These are phyloP conservation scores for Hipposideros larvatus DNA, from an alignment of 2,797 vertebrate species.

Conservation along the genomic window DNA sequence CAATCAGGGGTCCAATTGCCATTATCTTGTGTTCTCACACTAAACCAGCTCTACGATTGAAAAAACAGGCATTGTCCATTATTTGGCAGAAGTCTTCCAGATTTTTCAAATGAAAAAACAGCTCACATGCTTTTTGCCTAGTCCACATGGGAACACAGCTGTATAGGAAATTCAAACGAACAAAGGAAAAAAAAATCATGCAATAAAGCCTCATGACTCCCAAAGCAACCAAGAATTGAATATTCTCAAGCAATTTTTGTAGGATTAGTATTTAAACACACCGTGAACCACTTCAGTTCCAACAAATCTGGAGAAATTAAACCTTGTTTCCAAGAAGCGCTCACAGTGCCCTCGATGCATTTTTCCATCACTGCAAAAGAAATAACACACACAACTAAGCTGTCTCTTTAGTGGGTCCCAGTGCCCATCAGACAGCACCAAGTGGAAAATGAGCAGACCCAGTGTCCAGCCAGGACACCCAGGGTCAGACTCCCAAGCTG, in stretches of 20 bases:
- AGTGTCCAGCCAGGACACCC: background rate
- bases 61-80: constrained; percentile 53
- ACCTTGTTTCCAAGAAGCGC: constrained; percentile 66
- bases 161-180: constrained; percentile 74
- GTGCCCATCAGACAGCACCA: background rate
- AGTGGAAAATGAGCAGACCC: background rate
- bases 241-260: constrained; percentile 67
- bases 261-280: constrained; percentile 63
- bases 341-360: constrained; percentile 39
- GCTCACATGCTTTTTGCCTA: constrained; percentile 61
- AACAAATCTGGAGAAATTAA: constrained; percentile 72
- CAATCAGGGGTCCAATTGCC: background rate
- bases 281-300: constrained; percentile 59
- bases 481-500: background rate
- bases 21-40: constrained; percentile 60
- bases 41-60: constrained; percentile 20
- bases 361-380: constrained; percentile 56
- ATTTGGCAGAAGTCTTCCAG: constrained; percentile 62
- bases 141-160: constrained; percentile 73
- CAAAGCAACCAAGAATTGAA: constrained; percentile 69
- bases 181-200: constrained; percentile 55
- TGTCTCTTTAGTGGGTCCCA: background rate
- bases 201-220: constrained; percentile 61
- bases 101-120: constrained; percentile 66
- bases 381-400: constrained; percentile 48